A percentile compares a stretch with the other conserved stretches of the same genome.
phyloP scores from a whole-genome alignment of 2,113 vertebrate species.

The Penelope pileata region DNA sequence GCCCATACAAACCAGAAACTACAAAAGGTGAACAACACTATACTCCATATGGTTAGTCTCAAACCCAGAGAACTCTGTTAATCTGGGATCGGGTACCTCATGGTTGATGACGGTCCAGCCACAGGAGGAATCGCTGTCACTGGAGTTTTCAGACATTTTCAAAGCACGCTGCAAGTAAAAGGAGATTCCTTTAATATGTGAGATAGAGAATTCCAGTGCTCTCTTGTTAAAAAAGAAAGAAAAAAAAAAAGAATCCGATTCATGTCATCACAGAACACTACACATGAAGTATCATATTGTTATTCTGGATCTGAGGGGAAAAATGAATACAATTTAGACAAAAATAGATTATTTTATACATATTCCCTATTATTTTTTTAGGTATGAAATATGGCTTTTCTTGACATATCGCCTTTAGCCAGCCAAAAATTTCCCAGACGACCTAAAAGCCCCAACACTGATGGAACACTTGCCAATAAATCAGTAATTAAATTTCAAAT shows the following conservation, averaged over 20 bases:
- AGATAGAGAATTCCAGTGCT: background rate
- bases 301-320: background rate
- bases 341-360: background rate
- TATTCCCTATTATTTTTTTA: background rate
- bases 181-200: background rate
- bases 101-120: slow-evolving; percentile 97
- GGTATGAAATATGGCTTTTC: background rate
- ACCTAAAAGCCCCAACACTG: background rate
- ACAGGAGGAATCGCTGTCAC: slow-evolving; percentile 95
- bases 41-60: background rate
- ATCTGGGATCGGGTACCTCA: slow-evolving; percentile 81
- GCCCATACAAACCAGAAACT: background rate
- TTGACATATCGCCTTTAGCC: background rate
- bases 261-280: background rate
- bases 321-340: background rate
- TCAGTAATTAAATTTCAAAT: background rate
- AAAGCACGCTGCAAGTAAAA: slow-evolving; percentile 68
- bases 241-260: background rate
- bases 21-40: background rate
- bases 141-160: slow-evolving; percentile 93
- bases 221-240: background rate
- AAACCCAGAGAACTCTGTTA: background rate
- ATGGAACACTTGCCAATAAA: background rate
- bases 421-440: background rate
- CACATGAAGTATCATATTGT: background rate